Conservation (phyloP, 1,140 invertebrate genomes). For the Heliothis subflexa region DNA sequence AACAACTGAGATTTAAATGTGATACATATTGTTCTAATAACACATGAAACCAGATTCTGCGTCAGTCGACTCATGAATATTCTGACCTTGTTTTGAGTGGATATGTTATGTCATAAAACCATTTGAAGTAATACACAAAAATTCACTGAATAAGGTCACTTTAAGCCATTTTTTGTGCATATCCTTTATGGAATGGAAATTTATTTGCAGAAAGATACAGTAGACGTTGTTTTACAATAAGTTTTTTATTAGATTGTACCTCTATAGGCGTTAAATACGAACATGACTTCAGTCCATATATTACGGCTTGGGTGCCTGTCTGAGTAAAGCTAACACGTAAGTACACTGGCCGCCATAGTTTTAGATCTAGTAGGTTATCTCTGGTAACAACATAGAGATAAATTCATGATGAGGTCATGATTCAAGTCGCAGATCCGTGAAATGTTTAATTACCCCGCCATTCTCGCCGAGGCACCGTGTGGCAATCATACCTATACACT, state of each 20-base stretch:
- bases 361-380: conserved; percentile 8
- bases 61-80: conserved; percentile 35
- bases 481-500: conserved; percentile 13
- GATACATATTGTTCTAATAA: conserved; percentile 47
- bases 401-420: conserved; percentile 37
- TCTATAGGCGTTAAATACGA: no score
- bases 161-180: not conserved
- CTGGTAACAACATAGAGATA: not conserved
- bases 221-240: not conserved
- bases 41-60: conserved; percentile 48
- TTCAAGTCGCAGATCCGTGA: conserved; percentile 39
- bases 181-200: not conserved
- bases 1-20: conserved; percentile 44
- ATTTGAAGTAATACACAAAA: conserved; percentile 25
- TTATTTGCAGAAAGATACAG: not conserved
- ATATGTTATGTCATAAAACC: conserved; percentile 39
- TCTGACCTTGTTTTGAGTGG: conserved; percentile 45
- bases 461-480: conserved; percentile 23
- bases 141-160: not conserved
- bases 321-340: not conserved
- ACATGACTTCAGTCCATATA: no score
- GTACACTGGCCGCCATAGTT: conserved; percentile 15
- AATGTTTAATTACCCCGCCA: conserved; percentile 40
- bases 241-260: not conserved
- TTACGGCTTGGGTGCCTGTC: no score